These are phyloP conservation scores for Stegodyphus dumicola DNA, from an alignment of 1,140 invertebrate genomes.

Conservation along the genomic window DNA sequence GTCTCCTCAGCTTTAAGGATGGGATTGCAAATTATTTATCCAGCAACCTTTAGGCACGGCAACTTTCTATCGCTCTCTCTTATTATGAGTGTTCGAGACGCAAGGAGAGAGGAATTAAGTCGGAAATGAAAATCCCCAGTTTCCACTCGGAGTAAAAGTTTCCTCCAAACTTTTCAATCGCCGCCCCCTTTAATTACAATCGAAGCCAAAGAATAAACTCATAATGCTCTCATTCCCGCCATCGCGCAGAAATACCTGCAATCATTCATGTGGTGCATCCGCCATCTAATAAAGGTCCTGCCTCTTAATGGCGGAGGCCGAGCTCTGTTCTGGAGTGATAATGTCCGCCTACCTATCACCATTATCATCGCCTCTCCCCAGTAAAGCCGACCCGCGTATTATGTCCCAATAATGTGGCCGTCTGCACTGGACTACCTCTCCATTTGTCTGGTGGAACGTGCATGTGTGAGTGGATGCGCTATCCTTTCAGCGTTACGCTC, in stretches of 20 bases:
- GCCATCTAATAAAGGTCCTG: conserved; percentile 51
- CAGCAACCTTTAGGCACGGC: background rate
- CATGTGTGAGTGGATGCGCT: conserved; percentile 4
- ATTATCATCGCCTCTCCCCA: conserved; percentile 47
- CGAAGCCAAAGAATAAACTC: conserved; percentile 33
- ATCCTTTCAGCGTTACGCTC: conserved; percentile 46
- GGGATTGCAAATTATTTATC: too few species aligned
- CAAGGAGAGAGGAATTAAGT: background rate
- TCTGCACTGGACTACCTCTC: conserved; percentile 25
- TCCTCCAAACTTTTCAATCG: conserved; percentile 15
- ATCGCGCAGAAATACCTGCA: conserved; percentile 42
- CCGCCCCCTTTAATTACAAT: conserved; percentile 45
- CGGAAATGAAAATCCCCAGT: conserved; percentile 38
- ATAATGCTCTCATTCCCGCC: conserved; percentile 19
- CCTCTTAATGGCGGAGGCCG: conserved; percentile 32
- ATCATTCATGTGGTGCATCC: conserved; percentile 40
- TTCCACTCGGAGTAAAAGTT: conserved; percentile 27
- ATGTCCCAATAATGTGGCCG: conserved; percentile 50
- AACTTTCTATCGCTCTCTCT: background rate
- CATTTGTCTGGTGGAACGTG: conserved; percentile 40
- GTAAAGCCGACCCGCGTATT: conserved; percentile 34
- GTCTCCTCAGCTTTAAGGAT: too few species aligned
- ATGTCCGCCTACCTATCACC: conserved; percentile 58
- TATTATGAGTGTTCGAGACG: background rate
- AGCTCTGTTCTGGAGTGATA: conserved; percentile 54